A percentile compares a stretch with the other conserved stretches of the same genome.
These are phyloP conservation scores for Hydrolagus colliei DNA, from an alignment of 2,797 vertebrate genomes.

Conservation along the genomic window DNA sequence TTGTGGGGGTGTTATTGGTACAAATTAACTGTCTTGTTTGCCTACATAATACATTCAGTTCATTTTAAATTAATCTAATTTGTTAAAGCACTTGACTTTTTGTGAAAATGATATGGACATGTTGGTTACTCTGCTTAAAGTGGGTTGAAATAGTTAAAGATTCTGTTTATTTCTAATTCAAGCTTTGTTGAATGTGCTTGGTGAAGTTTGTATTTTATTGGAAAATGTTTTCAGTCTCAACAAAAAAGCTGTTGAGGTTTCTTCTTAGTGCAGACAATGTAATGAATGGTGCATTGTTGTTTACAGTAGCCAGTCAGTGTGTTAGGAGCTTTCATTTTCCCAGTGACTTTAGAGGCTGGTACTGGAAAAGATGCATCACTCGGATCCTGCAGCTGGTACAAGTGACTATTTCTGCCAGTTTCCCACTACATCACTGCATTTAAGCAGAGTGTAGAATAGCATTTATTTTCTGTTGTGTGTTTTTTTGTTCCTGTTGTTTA, in stretches of 20 bases:
- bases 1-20: too few relatives aligned
- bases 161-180: not conserved
- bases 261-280: conserved; percentile 33
- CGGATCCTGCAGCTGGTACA: conserved; percentile 56
- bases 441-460: not conserved
- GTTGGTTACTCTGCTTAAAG: too few relatives aligned
- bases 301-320: conserved; percentile 42
- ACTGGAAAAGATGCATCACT: conserved; percentile 61
- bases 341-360: conserved; percentile 71
- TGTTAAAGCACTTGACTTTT: not conserved
- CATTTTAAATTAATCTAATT: not conserved
- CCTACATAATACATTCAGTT: too few relatives aligned
- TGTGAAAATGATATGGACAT: too few relatives aligned
- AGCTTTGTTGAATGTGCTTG: not conserved
- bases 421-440: conserved; percentile 42
- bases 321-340: conserved; percentile 53
- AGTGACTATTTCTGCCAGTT: conserved; percentile 54
- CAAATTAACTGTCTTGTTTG: too few relatives aligned
- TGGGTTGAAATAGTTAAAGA: not conserved
- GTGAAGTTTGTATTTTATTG: not conserved
- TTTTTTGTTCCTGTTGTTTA: not conserved
- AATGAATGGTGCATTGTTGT: conserved; percentile 78
- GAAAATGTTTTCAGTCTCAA: not conserved
- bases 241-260: conserved; percentile 7
- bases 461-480: conserved; percentile 8